Evolutionary conservation across 2,888 invertebrate genomes (phyloP).

Genomic region (Empis stercorea): DNA sequence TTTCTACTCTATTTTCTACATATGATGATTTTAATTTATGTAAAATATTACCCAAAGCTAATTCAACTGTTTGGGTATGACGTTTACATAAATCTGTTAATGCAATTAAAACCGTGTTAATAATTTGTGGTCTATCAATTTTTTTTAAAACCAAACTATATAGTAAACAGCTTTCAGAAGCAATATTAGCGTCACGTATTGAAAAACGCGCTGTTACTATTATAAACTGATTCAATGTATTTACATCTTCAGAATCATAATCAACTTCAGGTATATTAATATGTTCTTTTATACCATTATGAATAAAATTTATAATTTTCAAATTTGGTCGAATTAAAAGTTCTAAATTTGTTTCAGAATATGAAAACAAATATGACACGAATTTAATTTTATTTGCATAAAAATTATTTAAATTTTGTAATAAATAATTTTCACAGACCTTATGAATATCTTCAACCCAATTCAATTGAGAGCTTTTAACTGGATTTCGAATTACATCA

Average conservation of each 20-base stretch:
- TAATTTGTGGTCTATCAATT: constrained; percentile 30
- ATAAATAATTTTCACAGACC: constrained; percentile 19
- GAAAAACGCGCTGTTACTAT: constrained; percentile 27
- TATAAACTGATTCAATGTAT: constrained; percentile 31
- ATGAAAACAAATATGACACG: constrained; percentile 26
- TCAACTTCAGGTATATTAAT: constrained; percentile 21
- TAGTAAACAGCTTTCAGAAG: constrained; percentile 19
- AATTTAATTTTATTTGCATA: constrained; percentile 23
- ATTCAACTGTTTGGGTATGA: constrained; percentile 29
- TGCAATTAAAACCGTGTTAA: constrained; percentile 29
- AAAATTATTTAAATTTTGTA: constrained; percentile 22
- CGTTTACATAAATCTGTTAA: constrained; percentile 31
- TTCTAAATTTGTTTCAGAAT: constrained; percentile 29
- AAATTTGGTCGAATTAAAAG: constrained; percentile 18
- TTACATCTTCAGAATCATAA: constrained; percentile 29
- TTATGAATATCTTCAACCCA: constrained; percentile 26
- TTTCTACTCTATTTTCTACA: constrained; percentile 27
- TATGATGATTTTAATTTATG: constrained; percentile 27
- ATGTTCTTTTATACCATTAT: constrained; percentile 26
- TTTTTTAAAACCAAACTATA: constrained; percentile 18
- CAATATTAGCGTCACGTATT: constrained; percentile 22
- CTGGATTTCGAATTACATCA: background rate
- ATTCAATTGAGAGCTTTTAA: constrained; percentile 10
- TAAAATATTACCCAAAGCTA: constrained; percentile 24
- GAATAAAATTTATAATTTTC: constrained; percentile 22